Base-by-base conservation (phyloP, 2,888 invertebrate genomes). In the Limnephilus marmoratus region DNA sequence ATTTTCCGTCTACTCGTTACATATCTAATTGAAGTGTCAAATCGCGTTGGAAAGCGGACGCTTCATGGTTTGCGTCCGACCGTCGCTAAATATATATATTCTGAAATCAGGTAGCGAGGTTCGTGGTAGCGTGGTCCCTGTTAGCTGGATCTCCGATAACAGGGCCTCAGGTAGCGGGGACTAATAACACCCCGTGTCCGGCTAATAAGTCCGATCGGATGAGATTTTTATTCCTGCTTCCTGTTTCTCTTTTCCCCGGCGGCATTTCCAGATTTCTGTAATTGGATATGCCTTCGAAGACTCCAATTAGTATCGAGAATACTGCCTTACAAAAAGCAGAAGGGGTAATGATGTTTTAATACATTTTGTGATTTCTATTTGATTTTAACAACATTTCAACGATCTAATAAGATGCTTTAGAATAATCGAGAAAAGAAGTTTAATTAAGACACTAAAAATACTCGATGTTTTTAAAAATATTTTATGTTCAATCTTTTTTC, bases 121-220 rank as follows among this genome's bases (percentile, higher is more conserved):
- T 31, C 24, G 12, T 15, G 12, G 37, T 2, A 49, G 13, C 49
- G 49, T 15, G 49, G 49, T 49, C 15, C 49, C 49, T 45, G 49
- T 49, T 49, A 49, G 49, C 13, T 3, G n/a, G 15, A 13, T 13
- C 37, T 85, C 85, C 11, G 85, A 37, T 85, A 87, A 13, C 91
- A 24, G 12, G 31, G 31, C 31, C 37, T 85, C 85, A 85, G 85
- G 85, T 85, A 87, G 29, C 91, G 24, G 81, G 31, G 86, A 34
- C 81, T 86, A 91, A 91, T 91, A 91, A 91, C n/a, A 91, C 80
- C 81, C 68, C 24, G n/a, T 68, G 80, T 41, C 81, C 34, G 81
- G 86, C 91, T 86, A 91, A 91, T 91, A 87, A 91, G 91, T 91
- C 91, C 45, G 81, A 85, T 86, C 49, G 34, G 86, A 49, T 86